phyloP scores from a whole-genome alignment of 2,888 invertebrate species.

The Brachypterus glaber region DNA sequence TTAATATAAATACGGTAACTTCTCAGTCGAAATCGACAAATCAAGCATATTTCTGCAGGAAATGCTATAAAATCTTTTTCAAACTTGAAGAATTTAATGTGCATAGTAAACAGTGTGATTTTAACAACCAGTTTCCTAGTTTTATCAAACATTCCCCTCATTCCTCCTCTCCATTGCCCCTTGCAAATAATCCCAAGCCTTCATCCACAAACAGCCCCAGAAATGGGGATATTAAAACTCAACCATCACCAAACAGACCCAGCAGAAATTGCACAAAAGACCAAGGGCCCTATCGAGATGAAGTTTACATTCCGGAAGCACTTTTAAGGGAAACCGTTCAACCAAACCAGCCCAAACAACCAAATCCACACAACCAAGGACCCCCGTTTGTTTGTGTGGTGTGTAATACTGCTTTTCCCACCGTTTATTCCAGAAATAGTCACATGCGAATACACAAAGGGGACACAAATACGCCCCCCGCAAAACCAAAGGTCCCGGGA shows the following conservation, averaged over 20 bases:
- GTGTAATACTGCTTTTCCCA: slow-evolving; percentile 38
- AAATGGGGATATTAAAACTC: slow-evolving; percentile 20
- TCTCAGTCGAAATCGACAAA: slow-evolving; percentile 29
- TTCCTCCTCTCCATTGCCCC: background rate
- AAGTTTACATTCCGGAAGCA: slow-evolving; percentile 20
- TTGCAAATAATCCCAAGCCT: background rate
- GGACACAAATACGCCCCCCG: slow-evolving; percentile 20
- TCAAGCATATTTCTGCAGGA: slow-evolving; percentile 39
- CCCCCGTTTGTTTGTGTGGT: slow-evolving; percentile 34
- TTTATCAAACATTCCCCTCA: no score
- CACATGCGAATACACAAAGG: slow-evolving; percentile 41
- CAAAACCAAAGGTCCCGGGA: slow-evolving; percentile 8
- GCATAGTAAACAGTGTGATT: slow-evolving; percentile 35
- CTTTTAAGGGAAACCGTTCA: slow-evolving; percentile 17
- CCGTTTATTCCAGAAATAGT: slow-evolving; percentile 37
- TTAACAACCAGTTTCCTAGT: slow-evolving; percentile 26
- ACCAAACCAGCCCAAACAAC: slow-evolving; percentile 6
- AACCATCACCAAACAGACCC: slow-evolving; percentile 28
- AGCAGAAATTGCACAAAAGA: slow-evolving; percentile 36
- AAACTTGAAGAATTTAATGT: slow-evolving; percentile 38
- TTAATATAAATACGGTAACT: no score
- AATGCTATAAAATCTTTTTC: slow-evolving; percentile 40
- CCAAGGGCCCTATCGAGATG: slow-evolving; percentile 33
- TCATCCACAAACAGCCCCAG: background rate
- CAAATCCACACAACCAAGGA: background rate